Percentiles rank a stretch among this genome's conserved stretches.
phyloP scores from a whole-genome alignment of 2,113 vertebrate genomes.

The Setophaga petechia region DNA sequence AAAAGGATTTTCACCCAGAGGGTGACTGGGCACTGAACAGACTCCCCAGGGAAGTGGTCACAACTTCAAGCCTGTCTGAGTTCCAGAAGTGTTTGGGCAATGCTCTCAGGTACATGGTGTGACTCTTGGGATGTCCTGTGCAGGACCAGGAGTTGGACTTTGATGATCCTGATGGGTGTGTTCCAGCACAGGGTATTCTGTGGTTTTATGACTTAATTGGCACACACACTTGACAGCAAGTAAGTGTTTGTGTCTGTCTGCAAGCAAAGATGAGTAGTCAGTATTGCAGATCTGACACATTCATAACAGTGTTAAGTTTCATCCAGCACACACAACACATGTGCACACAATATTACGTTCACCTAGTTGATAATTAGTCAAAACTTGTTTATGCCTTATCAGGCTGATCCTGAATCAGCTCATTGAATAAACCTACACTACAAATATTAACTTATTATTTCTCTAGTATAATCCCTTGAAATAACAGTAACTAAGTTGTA shows the following conservation, averaged over 20 bases:
- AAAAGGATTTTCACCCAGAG: background rate
- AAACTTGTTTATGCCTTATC: background rate
- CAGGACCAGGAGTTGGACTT: background rate
- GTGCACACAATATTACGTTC: background rate
- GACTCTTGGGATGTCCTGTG: background rate
- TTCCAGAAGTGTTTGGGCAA: background rate
- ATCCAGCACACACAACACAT: background rate
- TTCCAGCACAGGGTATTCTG: background rate
- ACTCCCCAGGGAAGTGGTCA: background rate
- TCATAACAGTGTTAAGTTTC: background rate
- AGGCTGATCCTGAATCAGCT: background rate
- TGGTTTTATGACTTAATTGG: background rate
- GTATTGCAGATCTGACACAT: background rate
- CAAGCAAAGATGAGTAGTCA: background rate
- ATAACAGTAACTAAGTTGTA: background rate
- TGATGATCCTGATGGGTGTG: background rate
- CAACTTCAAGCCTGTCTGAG: background rate
- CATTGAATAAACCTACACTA: background rate
- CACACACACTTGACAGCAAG: background rate
- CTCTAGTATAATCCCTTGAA: background rate
- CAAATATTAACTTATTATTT: background rate
- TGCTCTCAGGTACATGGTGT: background rate
- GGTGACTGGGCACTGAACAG: background rate
- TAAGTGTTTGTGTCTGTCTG: background rate
- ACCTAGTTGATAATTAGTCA: background rate